Evolutionary conservation across 2,797 vertebrate genomes (phyloP), one percentile per base, ranked within the genome.

Genomic region (Gallinago nigripennis): DNA sequence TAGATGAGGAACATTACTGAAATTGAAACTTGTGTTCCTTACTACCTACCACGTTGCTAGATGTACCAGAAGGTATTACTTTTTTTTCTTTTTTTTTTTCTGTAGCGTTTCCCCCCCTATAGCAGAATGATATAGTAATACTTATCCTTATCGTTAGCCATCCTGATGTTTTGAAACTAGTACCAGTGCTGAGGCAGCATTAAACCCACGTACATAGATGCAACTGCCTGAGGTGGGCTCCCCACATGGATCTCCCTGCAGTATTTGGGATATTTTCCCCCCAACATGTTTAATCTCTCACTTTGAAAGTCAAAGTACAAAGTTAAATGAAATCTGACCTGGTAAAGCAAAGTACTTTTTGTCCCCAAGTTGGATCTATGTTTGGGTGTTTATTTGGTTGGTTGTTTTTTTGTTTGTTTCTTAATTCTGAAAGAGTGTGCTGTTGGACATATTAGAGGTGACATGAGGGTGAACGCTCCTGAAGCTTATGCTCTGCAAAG

Each of bases 251-350:
- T 84, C 25, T 66, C 48, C 35, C 17, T 48, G 70, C 2, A 12
- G 65, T 30, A 31, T 68, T 48, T 41, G 31, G 41, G 28, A 17
- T 86, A 9, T 17, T 71, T 78, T 63, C 78, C 12, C 53, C 91
- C 68, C 78, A 86, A 41, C 7, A 20, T 68, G 12, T 90, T 93
- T 63, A 85, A 88, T 75, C n/a, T 85, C 46, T 90, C 57, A 35
- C 48, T 95, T 95, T 86, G 63, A 95, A 86, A 93, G 39, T 95
- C 33, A 30, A 94, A 95, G 76, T 69, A 73, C 24, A 83, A 84
- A 95, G 78, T 92, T 63, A 93, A 91, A 91, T 80, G 33, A 94
- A 97, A 86, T 92, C 53, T 95, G 92, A 97, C 79, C 93, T 89
- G 72, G 81, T 87, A 95, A 96, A 93, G 88, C 50, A 23, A 87